Evolutionary conservation across 2,113 vertebrate genomes (phyloP), one percentile per base, ranked within the genome.

Genomic region (Hystrix brachyura): DNA sequence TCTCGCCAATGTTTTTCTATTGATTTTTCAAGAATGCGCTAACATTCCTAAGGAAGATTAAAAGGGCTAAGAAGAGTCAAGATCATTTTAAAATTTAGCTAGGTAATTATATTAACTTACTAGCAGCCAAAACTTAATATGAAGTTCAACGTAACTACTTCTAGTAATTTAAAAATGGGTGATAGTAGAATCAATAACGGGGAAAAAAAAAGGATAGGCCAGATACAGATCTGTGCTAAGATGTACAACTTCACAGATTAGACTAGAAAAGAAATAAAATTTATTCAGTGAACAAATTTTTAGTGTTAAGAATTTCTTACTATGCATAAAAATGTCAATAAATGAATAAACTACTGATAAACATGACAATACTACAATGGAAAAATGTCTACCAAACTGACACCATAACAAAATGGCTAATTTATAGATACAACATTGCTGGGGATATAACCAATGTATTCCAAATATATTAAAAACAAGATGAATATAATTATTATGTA

Each of bases 61-160:
- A 92, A 85, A 27, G 3, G 14, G 21, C 12, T 19, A 76, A 87
- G 38, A 83, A 78, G 8, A 87, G 19, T 74, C 57, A 72, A 65
- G 51, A 89, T 89, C 17, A 57, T 86, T 69, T 83, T 11, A 59
- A 90, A 96, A 92, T 85, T 90, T 7, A 51, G 4, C 7, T 65
- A 53, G 4, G 2, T 55, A 87, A 78, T 69, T 17, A 96, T 78
- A 83, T 55, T 59, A 69, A 60, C 34, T 19, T n/a, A 76, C 13
- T 38, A 60, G 19, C 11, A 76, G 5, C 29, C 51, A 91, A 76
- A 83, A 12, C 10, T 60, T 78, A 69, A 29, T 60, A 38, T 78
- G 43, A 87, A 59, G 38, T 11, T 74, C 48, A 64, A 5, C 8
- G 1, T 84, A 60, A 65, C 43, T 67, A 74, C 34, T 64, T 93